Evolutionary conservation across 2,797 vertebrate species (phyloP).

Genomic region (Fundulus diaphanus): DNA sequence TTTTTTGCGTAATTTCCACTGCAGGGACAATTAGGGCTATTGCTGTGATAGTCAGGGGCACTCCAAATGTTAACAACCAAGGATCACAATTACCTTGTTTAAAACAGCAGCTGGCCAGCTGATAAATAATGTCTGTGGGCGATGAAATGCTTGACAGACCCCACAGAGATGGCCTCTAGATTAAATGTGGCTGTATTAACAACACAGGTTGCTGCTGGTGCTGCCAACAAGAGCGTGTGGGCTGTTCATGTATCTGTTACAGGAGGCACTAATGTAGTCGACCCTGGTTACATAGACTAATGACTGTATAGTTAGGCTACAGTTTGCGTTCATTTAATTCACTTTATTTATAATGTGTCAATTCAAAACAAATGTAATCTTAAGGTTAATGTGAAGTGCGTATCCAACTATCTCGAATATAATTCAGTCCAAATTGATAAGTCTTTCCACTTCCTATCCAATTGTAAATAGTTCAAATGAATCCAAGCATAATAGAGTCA

Average conservation of each 20-base stretch:
- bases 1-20: slow-evolving; percentile 51
- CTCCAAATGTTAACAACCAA: slow-evolving; percentile 53
- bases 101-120: slow-evolving; percentile 46
- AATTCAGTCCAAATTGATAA: not conserved
- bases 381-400: not conserved
- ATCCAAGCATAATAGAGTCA: too few relatives aligned
- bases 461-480: too few relatives aligned
- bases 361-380: not conserved
- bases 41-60: slow-evolving; percentile 15
- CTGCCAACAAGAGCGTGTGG: not conserved
- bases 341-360: not conserved
- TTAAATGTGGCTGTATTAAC: slow-evolving; percentile 4
- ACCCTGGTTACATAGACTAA: not conserved
- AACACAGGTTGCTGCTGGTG: not conserved
- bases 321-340: not conserved
- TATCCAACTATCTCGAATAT: not conserved
- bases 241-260: not conserved
- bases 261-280: not conserved
- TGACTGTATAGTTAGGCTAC: not conserved
- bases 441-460: too few relatives aligned
- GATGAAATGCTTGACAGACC: slow-evolving; percentile 23
- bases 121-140: slow-evolving; percentile 38
- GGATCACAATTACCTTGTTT: slow-evolving; percentile 60
- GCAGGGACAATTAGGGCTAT: slow-evolving; percentile 53
- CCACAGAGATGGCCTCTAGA: slow-evolving; percentile 3